Percentiles rank a stretch among this genome's conserved stretches.
phyloP scores from a whole-genome alignment of 2,888 invertebrate genomes.

The Zygothrica quintamaculata region DNA sequence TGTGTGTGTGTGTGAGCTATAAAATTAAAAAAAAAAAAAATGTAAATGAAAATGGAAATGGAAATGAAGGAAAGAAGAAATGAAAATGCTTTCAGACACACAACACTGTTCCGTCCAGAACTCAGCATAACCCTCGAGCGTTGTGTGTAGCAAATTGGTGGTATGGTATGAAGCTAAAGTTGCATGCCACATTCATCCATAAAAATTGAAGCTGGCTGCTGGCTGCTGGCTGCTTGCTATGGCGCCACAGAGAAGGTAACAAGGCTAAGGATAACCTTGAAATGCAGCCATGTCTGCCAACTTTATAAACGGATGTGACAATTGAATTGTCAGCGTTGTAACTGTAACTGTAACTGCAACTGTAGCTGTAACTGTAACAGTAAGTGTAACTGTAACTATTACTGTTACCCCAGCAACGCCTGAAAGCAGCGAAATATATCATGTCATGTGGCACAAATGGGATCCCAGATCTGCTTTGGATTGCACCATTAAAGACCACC shows the following conservation, averaged over 20 bases:
- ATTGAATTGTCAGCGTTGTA: conserved; percentile 62
- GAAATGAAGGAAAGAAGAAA: conserved; percentile 19
- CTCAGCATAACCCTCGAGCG: too few species aligned
- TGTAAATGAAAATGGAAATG: too few species aligned
- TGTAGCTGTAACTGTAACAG: conserved; percentile 20
- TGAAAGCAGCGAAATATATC: conserved; percentile 58
- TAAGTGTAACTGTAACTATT: conserved; percentile 25
- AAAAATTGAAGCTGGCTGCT: conserved; percentile 27
- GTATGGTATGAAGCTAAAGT: conserved; percentile 1
- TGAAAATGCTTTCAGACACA: too few species aligned
- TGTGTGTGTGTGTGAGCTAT: conserved; percentile 25
- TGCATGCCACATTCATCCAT: not conserved
- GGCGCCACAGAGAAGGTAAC: conserved; percentile 8
- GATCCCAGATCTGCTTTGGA: conserved; percentile 32
- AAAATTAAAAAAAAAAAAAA: conserved; percentile 63
- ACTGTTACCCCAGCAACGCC: conserved; percentile 20
- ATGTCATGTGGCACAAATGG: conserved; percentile 48
- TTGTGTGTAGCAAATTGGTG: too few species aligned
- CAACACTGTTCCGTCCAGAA: too few species aligned
- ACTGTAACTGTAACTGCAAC: conserved; percentile 20
- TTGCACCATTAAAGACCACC: conserved; percentile 36
- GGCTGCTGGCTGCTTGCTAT: conserved; percentile 8
- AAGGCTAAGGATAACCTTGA: conserved; percentile 59
- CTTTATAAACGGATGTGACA: conserved; percentile 73
- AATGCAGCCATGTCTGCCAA: conserved; percentile 67